These are phyloP conservation scores for Cephus cinctus DNA, from an alignment of 1,140 invertebrate genomes.

Conservation along the genomic window DNA sequence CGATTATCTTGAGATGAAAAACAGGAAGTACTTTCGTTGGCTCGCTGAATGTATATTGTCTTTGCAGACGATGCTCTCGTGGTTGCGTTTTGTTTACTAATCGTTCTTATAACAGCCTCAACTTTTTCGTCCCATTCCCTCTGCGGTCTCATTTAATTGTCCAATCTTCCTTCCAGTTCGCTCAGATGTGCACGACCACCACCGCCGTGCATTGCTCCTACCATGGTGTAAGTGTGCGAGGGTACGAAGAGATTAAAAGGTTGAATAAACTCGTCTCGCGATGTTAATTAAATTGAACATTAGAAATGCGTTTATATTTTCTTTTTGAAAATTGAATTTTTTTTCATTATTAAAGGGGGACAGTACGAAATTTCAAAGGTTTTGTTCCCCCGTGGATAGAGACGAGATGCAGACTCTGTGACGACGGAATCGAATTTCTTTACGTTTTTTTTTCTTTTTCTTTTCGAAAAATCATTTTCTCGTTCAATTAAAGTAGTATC, in stretches of 20 bases:
- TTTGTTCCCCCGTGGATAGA: neutral
- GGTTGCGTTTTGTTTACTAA: constrained; percentile 17
- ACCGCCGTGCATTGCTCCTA: neutral
- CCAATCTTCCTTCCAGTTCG: constrained; percentile 4
- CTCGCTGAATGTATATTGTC: too few relatives aligned
- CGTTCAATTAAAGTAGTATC: too few relatives aligned
- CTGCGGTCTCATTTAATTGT: constrained; percentile 8
- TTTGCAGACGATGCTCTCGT: too few relatives aligned
- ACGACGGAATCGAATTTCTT: neutral
- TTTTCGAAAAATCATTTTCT: neutral
- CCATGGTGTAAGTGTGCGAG: too few relatives aligned
- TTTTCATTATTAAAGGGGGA: constrained; percentile 12
- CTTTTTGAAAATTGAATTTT: constrained; percentile 2
- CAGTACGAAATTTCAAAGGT: too few relatives aligned
- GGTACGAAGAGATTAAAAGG: neutral
- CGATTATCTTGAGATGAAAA: too few relatives aligned
- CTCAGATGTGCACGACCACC: neutral
- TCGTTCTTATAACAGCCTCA: constrained; percentile 8
- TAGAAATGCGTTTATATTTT: constrained; percentile 12
- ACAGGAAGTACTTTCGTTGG: too few relatives aligned
- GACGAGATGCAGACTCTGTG: neutral
- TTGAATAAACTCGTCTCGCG: constrained; percentile 1
- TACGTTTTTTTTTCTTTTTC: neutral
- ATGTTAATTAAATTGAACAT: constrained; percentile 16
- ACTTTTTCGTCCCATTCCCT: constrained; percentile 6